Evolutionary conservation across 2,113 vertebrate genomes (phyloP).

Genomic region (Ceuthmochares aereus): DNA sequence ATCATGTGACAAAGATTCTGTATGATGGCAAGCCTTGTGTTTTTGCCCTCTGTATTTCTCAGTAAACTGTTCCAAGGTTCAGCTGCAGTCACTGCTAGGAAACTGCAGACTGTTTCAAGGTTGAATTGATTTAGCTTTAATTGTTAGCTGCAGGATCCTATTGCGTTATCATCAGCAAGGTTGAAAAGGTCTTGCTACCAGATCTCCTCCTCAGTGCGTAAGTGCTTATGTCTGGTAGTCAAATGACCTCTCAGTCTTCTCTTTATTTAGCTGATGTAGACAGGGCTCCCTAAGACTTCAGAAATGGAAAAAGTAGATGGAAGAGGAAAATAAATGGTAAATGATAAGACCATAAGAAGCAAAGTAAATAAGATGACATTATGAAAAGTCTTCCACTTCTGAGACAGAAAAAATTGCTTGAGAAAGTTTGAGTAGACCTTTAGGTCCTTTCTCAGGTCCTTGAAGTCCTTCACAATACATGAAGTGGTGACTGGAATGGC

Average conservation of each 20-base stretch:
- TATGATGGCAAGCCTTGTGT: background rate
- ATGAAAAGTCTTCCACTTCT: background rate
- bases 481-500: fast-evolving
- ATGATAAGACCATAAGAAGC: background rate
- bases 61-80: background rate
- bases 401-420: background rate
- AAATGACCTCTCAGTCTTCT: conserved; percentile 8
- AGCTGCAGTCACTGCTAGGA: conserved; percentile 16
- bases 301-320: background rate
- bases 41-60: background rate
- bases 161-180: conserved; percentile 49
- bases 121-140: conserved; percentile 40
- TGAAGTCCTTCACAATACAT: background rate
- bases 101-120: conserved; percentile 43
- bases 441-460: background rate
- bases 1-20: background rate
- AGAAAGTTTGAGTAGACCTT: background rate
- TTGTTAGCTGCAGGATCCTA: conserved; percentile 44
- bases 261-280: background rate
- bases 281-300: background rate
- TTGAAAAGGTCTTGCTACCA: conserved; percentile 21
- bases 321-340: background rate
- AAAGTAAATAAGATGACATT: background rate
- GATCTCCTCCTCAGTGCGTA: background rate
- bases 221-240: conserved; percentile 29